Percentiles rank a stretch among this genome's conserved stretches.
These are phyloP conservation scores for Phymatocera aterrima DNA, from an alignment of 2,888 invertebrate genomes.

Conservation along the genomic window DNA sequence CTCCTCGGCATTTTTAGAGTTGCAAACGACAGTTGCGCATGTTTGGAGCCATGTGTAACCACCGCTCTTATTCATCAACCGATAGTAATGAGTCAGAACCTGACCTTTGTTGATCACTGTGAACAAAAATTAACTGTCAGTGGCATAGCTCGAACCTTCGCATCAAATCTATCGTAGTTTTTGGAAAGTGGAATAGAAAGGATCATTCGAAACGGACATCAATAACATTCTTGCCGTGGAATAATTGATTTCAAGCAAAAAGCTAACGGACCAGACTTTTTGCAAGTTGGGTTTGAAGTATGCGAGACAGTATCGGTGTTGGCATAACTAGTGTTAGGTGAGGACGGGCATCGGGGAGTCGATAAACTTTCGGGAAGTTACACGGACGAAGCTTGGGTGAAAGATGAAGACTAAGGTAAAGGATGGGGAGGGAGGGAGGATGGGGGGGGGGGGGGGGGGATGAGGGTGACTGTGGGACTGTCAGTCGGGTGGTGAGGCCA, in stretches of 20 bases:
- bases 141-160: neutral
- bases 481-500: constrained; percentile 35
- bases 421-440: constrained; percentile 49
- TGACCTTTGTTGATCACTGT: constrained; percentile 97
- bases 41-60: constrained; percentile 98
- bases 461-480: constrained; percentile 46
- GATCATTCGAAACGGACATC: neutral
- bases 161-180: constrained; percentile 28
- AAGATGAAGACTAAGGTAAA: constrained; percentile 52
- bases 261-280: neutral
- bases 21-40: constrained; percentile 97
- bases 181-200: constrained; percentile 17
- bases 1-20: constrained; percentile 96
- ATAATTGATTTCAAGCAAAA: neutral
- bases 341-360: constrained; percentile 52
- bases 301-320: constrained; percentile 3
- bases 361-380: constrained; percentile 58
- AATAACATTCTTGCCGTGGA: neutral
- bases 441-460: constrained; percentile 51
- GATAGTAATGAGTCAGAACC: constrained; percentile 96
- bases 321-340: constrained; percentile 47
- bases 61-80: constrained; percentile 96
- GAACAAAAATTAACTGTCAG: constrained; percentile 63
- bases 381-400: constrained; percentile 50
- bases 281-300: neutral